phyloP scores from a whole-genome alignment of 1,140 invertebrate genomes.

The Scaptodrosophila lebanonensis region DNA sequence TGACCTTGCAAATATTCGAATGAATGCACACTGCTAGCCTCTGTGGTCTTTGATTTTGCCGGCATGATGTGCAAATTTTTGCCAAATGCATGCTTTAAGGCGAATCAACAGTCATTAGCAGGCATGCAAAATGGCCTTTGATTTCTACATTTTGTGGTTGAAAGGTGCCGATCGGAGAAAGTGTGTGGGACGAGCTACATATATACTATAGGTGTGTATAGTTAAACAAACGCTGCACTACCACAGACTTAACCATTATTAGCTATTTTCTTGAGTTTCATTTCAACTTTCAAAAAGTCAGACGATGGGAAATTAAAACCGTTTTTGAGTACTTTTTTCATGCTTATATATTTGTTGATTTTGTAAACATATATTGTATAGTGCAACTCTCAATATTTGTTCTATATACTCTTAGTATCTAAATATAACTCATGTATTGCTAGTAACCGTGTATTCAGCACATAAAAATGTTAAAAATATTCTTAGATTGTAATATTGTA shows the following conservation, averaged over 20 bases:
- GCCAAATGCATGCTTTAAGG: slow-evolving; percentile 42
- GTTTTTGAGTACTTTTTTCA: no score
- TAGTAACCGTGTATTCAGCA: slow-evolving; percentile 51
- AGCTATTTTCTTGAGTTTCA: no score
- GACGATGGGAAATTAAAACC: no score
- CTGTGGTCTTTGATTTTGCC: slow-evolving; percentile 41
- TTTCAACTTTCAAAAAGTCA: no score
- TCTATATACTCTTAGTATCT: slow-evolving; percentile 11
- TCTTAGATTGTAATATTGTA: slow-evolving; percentile 31
- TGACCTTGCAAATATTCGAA: slow-evolving; percentile 14
- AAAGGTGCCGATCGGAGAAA: no score
- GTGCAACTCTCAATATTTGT: slow-evolving; percentile 58
- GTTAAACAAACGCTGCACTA: no score
- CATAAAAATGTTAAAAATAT: slow-evolving; percentile 62
- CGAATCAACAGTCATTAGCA: slow-evolving; percentile 37
- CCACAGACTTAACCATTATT: no score
- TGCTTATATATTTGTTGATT: slow-evolving; percentile 24
- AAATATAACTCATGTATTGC: slow-evolving; percentile 60
- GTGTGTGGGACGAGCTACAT: no score
- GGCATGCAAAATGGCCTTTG: slow-evolving; percentile 5
- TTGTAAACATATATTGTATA: slow-evolving; percentile 64
- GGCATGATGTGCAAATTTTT: slow-evolving; percentile 48
- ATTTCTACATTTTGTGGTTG: slow-evolving; percentile 19
- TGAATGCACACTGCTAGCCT: slow-evolving; percentile 23
- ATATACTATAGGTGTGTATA: no score